Conservation (phyloP, 2,797 vertebrate species). For the Melanotaenia trifasciata region DNA sequence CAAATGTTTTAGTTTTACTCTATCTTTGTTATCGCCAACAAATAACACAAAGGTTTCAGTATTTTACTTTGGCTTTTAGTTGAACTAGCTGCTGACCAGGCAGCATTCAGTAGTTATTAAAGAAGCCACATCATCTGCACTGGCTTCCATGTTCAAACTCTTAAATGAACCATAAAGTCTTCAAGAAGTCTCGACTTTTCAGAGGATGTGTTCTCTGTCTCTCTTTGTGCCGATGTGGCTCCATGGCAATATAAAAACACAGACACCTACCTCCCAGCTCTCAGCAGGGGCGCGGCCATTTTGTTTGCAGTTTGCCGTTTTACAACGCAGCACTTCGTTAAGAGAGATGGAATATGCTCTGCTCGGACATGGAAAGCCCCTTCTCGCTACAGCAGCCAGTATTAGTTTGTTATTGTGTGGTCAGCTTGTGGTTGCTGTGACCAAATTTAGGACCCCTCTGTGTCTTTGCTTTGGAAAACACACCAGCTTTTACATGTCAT, state of each 20-base stretch:
- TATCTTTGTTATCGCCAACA: too few relatives aligned
- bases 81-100: neutral
- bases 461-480: constrained; percentile 27
- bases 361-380: constrained; percentile 46
- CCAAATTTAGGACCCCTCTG: constrained; percentile 40
- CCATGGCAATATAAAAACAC: constrained; percentile 32
- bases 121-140: neutral
- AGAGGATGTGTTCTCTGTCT: neutral
- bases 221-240: constrained; percentile 10
- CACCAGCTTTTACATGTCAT: constrained; percentile 17
- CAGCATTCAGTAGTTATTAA: neutral
- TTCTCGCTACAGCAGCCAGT: constrained; percentile 32
- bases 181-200: neutral
- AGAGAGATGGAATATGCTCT: constrained; percentile 24
- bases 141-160: neutral
- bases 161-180: neutral
- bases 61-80: neutral
- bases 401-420: constrained; percentile 55
- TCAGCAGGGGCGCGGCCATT: constrained; percentile 43
- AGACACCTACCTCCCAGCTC: constrained; percentile 21
- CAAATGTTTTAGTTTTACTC: neutral
- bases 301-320: constrained; percentile 62
- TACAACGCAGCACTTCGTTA: constrained; percentile 62
- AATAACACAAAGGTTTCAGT: neutral
- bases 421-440: constrained; percentile 31